Evolutionary conservation across 2,888 invertebrate genomes (phyloP), one percentile per base, ranked within the genome.

Genomic region (Xanthia togata): DNA sequence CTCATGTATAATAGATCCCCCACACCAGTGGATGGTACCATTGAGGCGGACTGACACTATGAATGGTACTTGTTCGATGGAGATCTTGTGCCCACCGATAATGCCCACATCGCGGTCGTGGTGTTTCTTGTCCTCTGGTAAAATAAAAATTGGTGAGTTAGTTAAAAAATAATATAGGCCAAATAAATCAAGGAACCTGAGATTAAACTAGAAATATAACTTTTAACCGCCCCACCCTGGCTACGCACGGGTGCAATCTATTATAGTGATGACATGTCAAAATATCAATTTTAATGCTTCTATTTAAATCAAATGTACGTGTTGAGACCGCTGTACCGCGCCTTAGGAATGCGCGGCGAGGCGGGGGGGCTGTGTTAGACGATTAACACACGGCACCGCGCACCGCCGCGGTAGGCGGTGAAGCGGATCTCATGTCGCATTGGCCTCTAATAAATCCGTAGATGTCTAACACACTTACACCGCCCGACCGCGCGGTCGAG

Each of bases 1-100:
- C 26, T 91, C 89, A 65, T 89, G 89, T 23, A 92, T 89, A 53
- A 92, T 91, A 6, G 92, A 90, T 0, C 87, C 91, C 0, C 91
- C 92, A 53, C 92, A 92, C 77, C 82, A 85, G 31, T 89, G 91
- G 53, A 53, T 50, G 0, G 84, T 90, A 0, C 80, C 84, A 26
- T 90, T 87, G 6, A 87, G 60, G 0, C 90, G 86, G 0, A 92
- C 44, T 0, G 92, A 91, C 0, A 73, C 89, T 83, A 92, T 90
- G 76, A 83, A 92, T 0, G 92, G 92, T 0, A 78, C 91, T 6
- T 87, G 20, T 0, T 89, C 79, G 11, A 92, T 92, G 9, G 81
- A 50, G 12, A 92, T 80, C 1, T 76, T 75, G 70, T 92, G 90
- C 0, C 92, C 92, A 0, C 91, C 92, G 17, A 90, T 78, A 69